A percentile compares a stretch with the other conserved stretches of the same genome.
These are phyloP conservation scores for Lasaia peninsularis DNA, from an alignment of 1,140 invertebrate species.

Conservation along the genomic window DNA sequence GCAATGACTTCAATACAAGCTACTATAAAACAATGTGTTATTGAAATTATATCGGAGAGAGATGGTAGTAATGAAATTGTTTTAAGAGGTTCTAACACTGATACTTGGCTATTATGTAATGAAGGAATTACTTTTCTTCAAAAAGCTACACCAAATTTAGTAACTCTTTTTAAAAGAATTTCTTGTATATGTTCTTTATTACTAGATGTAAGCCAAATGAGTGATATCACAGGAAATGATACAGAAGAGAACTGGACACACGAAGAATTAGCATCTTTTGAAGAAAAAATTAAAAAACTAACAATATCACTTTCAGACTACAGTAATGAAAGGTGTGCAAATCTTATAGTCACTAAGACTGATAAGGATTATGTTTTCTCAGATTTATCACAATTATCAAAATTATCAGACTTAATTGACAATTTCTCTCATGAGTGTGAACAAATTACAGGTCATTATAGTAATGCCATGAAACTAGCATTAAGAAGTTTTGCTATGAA, in stretches of 20 bases:
- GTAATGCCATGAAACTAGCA: constrained; percentile 88
- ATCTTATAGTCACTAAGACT: constrained; percentile 87
- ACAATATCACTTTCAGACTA: constrained; percentile 91
- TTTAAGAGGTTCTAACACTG: constrained; percentile 81
- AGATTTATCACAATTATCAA: constrained; percentile 86
- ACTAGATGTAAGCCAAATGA: constrained; percentile 72
- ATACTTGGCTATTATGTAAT: constrained; percentile 82
- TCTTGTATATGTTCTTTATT: constrained; percentile 87
- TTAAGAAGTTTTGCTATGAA: constrained; percentile 93
- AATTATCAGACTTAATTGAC: constrained; percentile 88
- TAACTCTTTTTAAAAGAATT: constrained; percentile 80
- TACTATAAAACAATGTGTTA: constrained; percentile 91
- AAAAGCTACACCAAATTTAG: constrained; percentile 84
- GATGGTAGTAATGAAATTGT: constrained; percentile 82
- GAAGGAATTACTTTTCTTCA: constrained; percentile 90
- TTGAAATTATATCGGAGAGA: constrained; percentile 85
- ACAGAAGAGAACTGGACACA: constrained; percentile 84
- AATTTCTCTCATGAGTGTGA: constrained; percentile 87
- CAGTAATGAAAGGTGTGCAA: constrained; percentile 93
- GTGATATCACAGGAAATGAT: constrained; percentile 77
- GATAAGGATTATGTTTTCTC: constrained; percentile 81
- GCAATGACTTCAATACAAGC: constrained; percentile 92
- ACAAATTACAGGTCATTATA: constrained; percentile 86
- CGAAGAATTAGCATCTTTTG: constrained; percentile 83
- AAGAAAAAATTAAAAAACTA: constrained; percentile 85